Evolutionary conservation across 1,140 invertebrate genomes (phyloP), one percentile per base, ranked within the genome.

Genomic region (Phymastichus coffea): DNA sequence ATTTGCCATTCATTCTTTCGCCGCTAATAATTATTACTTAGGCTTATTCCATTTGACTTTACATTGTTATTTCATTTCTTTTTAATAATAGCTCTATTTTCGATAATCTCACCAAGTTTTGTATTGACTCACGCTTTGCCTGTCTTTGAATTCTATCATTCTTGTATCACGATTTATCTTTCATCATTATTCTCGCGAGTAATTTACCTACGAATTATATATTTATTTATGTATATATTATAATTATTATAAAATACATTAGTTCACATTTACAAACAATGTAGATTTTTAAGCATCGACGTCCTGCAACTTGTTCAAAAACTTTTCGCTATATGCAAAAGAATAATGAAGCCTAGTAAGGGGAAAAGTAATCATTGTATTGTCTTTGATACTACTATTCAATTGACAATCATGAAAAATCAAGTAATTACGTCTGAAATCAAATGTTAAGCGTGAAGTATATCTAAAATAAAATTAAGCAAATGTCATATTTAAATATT

Each of bases 231-330:
- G 10, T 30, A 37, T 33, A 30, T 63, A 65, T 59, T 56, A 64
- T 70, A 68, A 67, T 63, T 65, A 71, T 75, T 76, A 77, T 75
- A 76, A 76, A 77, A 77, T 75, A 77, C 75, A 76, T 75, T 74
- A 75, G 73, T 75, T 75, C 75, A 76, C 73, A 74, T 75, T 75
- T 76, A 76, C 72, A 74, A 76, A 76, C 69, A 76, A 76, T 68
- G 69, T 72, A 70, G 66, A 76, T 74, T 61, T 61, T 59, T 69
- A 74, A 75, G 67, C 66, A 69, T 69, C 74, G 73, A 73, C 75
- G 71, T 66, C 71, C 71, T 66, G 67, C 64, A 63, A 63, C 20
- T 40, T 46, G 47, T 52, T 57, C 61, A 54, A 63, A 60, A 55
- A 66, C 66, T 56, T 54, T 49, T 33, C 44, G 46, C 52, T 51